These are phyloP conservation scores for Bombus cullumanus DNA, from an alignment of 1,140 invertebrate genomes.

Conservation along the genomic window DNA sequence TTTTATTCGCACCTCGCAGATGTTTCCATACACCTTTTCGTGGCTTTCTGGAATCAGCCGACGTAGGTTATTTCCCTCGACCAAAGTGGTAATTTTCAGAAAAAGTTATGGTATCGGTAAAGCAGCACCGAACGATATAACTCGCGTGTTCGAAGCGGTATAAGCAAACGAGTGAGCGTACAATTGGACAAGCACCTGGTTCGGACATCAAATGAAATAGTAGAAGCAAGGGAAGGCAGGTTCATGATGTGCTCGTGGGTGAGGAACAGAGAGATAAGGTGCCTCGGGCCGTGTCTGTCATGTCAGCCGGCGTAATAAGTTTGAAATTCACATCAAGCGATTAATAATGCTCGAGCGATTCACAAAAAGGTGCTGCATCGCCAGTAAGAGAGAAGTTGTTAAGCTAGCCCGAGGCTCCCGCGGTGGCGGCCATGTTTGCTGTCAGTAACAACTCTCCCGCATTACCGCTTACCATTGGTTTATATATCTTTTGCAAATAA, in stretches of 20 bases:
- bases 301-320: slow-evolving; percentile 76
- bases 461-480: slow-evolving; percentile 54
- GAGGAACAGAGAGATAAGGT: slow-evolving; percentile 54
- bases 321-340: slow-evolving; percentile 78
- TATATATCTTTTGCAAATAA: slow-evolving; percentile 63
- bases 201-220: slow-evolving; percentile 70
- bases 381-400: slow-evolving; percentile 72
- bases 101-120: not conserved
- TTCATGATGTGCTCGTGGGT: slow-evolving; percentile 37
- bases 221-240: slow-evolving; percentile 35
- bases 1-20: slow-evolving; percentile 31
- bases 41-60: not conserved
- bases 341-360: slow-evolving; percentile 78
- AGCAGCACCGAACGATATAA: slow-evolving; percentile 34
- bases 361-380: slow-evolving; percentile 73
- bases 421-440: slow-evolving; percentile 75
- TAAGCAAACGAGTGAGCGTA: slow-evolving; percentile 29
- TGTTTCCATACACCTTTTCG: slow-evolving; percentile 25
- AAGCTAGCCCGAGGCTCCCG: slow-evolving; percentile 69
- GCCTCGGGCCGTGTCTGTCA: slow-evolving; percentile 70
- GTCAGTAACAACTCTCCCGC: slow-evolving; percentile 77
- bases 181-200: slow-evolving; percentile 67
- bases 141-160: slow-evolving; percentile 42
- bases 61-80: slow-evolving; percentile 11
- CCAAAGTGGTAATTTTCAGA: slow-evolving; percentile 20